Evolutionary conservation across 2,797 vertebrate genomes (phyloP), one percentile per base, ranked within the genome.

Genomic region (Enteromius radiatus): DNA sequence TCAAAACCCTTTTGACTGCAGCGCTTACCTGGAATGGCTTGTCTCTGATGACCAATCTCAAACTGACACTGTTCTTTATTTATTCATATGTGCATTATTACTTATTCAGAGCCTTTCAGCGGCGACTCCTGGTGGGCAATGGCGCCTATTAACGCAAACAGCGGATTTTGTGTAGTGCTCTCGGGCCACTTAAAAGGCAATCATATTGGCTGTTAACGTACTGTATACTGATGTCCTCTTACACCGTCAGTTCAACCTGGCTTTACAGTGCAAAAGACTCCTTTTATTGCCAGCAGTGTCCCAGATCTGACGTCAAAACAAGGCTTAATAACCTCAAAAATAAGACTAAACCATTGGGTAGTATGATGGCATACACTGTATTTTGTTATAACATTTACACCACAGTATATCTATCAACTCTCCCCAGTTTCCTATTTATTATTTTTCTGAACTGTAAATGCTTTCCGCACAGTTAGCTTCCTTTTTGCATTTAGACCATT

Each of bases 41-140:
- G 77, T 75, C 69, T 67, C 61, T 56, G 67, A 84, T 83, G 84
- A 78, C 76, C 84, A 69, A 81, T 85, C 79, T 73, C 41, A 67
- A 82, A 52, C 67, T 82, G 85, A 84, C 81, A 85, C 54, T 17
- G 47, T 47, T 80, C 41, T 77, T 87, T 78, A 89, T 85, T 89
- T 87, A 89, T 89, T 89, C 63, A 89, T 89, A 80, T 80, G 31
- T 36, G 15, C 19, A 78, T 63, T 82, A 84, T 87, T 78, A 87
- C 76, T 89, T 86, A 89, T 89, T 87, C 76, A 87, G 41, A 73
- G 33, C 26, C 76, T 76, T 69, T 85, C 83, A 74, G 36, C 11
- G 10, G 65, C 3, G 77, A 41, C 70, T 80, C 47, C 54, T 77
- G 70, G 76, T 38, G 43, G 78, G 71, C 74, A 67, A 80, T 67